These are phyloP conservation scores for Gorsachius goisagi DNA, from an alignment of 2,113 vertebrate genomes.

Conservation along the genomic window DNA sequence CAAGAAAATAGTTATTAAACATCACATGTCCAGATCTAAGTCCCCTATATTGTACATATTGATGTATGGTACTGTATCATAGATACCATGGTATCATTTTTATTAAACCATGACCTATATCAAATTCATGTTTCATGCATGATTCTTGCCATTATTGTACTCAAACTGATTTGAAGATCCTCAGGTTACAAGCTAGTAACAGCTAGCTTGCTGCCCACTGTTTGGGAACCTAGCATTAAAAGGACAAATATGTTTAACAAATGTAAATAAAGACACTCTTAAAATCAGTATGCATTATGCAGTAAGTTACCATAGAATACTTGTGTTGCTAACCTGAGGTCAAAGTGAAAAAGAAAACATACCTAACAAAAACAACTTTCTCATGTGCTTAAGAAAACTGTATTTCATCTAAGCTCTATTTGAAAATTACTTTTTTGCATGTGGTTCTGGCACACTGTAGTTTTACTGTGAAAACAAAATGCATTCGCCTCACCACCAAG, in stretches of 20 bases:
- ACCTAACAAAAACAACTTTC: not conserved
- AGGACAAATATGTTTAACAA: not conserved
- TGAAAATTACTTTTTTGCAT: not conserved
- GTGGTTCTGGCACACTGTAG: not conserved
- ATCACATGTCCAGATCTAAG: not conserved
- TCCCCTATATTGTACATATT: not conserved
- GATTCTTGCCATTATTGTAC: not conserved
- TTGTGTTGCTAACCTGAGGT: not conserved
- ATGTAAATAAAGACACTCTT: not conserved
- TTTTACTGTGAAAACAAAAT: not conserved
- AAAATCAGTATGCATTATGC: not conserved
- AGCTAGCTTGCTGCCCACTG: not conserved
- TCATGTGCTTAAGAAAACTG: not conserved
- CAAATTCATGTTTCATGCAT: not conserved
- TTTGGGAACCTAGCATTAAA: not conserved
- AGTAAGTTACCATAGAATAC: not conserved
- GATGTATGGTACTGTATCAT: not conserved
- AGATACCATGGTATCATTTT: not conserved
- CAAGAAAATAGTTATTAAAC: not conserved
- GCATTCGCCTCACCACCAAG: not conserved
- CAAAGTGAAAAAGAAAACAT: not conserved
- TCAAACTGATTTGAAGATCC: not conserved
- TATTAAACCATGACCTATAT: not conserved
- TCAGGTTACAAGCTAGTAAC: not conserved
- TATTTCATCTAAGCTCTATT: not conserved